Evolutionary conservation across 2,113 vertebrate genomes (phyloP).

Genomic region (Pteruthius melanotis): DNA sequence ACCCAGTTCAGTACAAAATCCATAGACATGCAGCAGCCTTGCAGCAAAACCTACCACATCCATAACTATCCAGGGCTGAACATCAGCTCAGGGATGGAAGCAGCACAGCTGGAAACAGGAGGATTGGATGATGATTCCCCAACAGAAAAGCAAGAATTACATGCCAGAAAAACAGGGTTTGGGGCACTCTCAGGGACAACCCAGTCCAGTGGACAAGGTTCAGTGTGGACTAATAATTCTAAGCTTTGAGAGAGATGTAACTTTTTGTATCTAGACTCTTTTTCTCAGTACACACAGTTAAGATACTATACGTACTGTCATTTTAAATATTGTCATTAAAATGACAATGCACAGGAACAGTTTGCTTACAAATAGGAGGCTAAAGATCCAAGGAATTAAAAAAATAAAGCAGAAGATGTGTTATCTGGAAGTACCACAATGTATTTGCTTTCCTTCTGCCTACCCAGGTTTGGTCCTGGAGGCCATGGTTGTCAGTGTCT

Average conservation of each 20-base stretch:
- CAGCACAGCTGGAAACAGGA: not conserved
- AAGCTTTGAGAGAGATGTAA: not conserved
- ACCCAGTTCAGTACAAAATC: not conserved
- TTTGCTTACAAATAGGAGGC: not conserved
- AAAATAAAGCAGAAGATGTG: not conserved
- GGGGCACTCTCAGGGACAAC: not conserved
- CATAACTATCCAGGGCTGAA: not conserved
- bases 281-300: not conserved
- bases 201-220: not conserved
- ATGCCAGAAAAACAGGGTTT: not conserved
- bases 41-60: not conserved
- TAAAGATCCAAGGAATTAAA: not conserved
- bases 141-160: not conserved
- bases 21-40: not conserved
- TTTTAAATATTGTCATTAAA: not conserved
- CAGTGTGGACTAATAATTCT: not conserved
- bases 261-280: not conserved
- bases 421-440: not conserved
- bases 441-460: not conserved
- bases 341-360: not conserved
- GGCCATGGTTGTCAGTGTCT: not conserved
- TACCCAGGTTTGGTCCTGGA: not conserved
- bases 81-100: not conserved
- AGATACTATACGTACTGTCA: not conserved
- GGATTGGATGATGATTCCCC: rapidly evolving